Percentiles rank a stretch among this genome's conserved stretches.
phyloP scores from a whole-genome alignment of 2,113 vertebrate genomes.

The Potamarius usumacintae region DNA sequence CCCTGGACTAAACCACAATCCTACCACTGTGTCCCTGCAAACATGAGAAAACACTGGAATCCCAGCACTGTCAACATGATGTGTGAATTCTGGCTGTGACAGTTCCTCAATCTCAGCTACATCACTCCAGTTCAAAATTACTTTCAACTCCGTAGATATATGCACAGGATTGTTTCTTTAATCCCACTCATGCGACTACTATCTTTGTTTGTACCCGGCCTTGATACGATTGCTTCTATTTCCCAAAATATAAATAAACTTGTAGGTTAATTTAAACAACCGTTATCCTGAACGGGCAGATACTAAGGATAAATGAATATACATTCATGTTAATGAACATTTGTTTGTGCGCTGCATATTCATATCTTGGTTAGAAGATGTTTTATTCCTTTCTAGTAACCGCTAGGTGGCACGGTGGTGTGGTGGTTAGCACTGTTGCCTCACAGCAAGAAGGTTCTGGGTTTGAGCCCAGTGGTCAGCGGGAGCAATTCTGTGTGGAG shows the following conservation, averaged over 20 bases:
- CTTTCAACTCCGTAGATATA: not conserved
- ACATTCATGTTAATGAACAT: not conserved
- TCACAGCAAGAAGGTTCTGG: too few species aligned
- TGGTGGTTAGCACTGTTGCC: too few species aligned
- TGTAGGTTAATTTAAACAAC: not conserved
- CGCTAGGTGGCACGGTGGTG: too few species aligned
- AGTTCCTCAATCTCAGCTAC: not conserved
- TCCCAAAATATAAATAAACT: not conserved
- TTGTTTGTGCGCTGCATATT: not conserved
- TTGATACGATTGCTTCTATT: not conserved
- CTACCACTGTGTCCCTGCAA: not conserved
- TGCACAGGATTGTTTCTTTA: not conserved
- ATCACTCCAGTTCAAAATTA: not conserved
- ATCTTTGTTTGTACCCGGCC: not conserved
- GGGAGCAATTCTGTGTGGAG: too few species aligned
- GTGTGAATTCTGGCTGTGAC: not conserved
- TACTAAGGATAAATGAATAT: not conserved
- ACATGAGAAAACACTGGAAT: not conserved
- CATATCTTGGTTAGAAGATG: not conserved
- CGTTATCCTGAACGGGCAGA: not conserved
- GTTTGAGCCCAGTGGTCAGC: too few species aligned
- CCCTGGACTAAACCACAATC: too few species aligned
- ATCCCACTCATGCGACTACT: not conserved
- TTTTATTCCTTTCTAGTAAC: not conserved
- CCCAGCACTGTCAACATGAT: not conserved